Percentiles rank a stretch among this genome's conserved stretches.
These are phyloP conservation scores for Otocyon megalotis DNA, from an alignment of 2,113 vertebrate genomes.

Conservation along the genomic window DNA sequence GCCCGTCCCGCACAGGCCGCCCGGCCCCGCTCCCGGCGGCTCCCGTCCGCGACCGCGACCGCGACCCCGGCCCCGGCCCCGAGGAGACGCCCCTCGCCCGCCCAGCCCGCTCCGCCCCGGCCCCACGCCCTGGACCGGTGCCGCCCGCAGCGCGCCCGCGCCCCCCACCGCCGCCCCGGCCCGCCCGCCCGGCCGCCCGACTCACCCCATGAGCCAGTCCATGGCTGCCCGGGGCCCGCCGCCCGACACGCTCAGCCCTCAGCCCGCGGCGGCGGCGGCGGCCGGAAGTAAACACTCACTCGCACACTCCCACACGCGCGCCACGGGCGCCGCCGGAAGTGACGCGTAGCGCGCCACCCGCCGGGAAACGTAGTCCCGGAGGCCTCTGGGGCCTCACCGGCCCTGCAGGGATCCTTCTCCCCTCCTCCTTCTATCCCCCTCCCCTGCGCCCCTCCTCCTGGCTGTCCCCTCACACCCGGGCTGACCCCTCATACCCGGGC, in stretches of 20 bases:
- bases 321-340: slow-evolving; percentile 65
- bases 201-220: slow-evolving; percentile 84
- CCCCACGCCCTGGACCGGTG: background rate
- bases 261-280: slow-evolving; percentile 70
- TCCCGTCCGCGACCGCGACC: background rate
- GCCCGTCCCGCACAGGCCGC: background rate
- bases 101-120: background rate
- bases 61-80: background rate
- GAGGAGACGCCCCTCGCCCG: background rate
- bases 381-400: rapidly evolving
- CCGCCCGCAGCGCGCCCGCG: background rate
- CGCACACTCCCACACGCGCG: slow-evolving; percentile 66
- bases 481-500: background rate
- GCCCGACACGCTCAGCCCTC: slow-evolving; percentile 69
- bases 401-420: background rate
- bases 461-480: too few species aligned
- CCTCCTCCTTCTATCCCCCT: rapidly evolving
- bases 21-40: background rate
- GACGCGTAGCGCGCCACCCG: slow-evolving; percentile 11
- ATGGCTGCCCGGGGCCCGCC: slow-evolving; percentile 75
- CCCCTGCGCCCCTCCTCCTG: too few species aligned
- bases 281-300: slow-evolving; percentile 82
- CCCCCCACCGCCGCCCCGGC: background rate
- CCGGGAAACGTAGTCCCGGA: slow-evolving; percentile 75
- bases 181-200: background rate